These are phyloP conservation scores for Drosophila subobscura DNA, from an alignment of 1,140 invertebrate genomes.

Conservation along the genomic window DNA sequence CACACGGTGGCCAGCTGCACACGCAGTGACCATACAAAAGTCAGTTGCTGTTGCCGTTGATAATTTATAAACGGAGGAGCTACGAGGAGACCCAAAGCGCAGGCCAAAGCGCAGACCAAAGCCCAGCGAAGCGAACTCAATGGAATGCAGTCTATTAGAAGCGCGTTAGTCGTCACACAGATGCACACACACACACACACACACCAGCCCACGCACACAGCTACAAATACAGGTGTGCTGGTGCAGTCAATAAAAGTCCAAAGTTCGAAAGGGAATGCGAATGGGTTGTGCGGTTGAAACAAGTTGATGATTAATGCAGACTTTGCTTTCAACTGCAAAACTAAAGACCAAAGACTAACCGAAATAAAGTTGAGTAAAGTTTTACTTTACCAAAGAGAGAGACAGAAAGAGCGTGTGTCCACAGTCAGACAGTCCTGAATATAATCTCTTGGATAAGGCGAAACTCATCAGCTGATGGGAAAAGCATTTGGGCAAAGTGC, in stretches of 20 bases:
- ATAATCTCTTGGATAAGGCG: too few relatives aligned
- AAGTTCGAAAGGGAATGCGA: constrained; percentile 29
- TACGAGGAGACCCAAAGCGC: constrained; percentile 18
- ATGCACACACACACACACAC: not conserved
- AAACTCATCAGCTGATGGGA: too few relatives aligned
- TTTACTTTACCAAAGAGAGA: constrained; percentile 17
- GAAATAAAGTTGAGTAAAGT: constrained; percentile 54
- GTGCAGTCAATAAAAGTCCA: constrained; percentile 71
- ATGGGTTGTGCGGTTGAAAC: constrained; percentile 54
- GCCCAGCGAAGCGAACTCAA: constrained; percentile 56
- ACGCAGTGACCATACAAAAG: constrained; percentile 72
- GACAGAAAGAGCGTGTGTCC: not conserved
- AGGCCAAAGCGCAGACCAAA: constrained; percentile 29
- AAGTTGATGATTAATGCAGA: constrained; percentile 76
- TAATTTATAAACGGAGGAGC: constrained; percentile 66
- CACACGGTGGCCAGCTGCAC: constrained; percentile 29
- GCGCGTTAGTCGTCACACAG: constrained; percentile 60
- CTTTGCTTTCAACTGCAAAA: constrained; percentile 36
- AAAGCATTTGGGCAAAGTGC: too few relatives aligned
- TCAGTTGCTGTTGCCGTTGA: constrained; percentile 64
- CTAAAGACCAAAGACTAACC: constrained; percentile 40
- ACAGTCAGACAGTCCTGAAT: not conserved
- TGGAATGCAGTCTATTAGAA: constrained; percentile 75
- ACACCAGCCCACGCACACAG: not conserved
- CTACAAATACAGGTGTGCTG: not conserved